phyloP scores from a whole-genome alignment of 1,140 invertebrate species.

The Magallana gigas region DNA sequence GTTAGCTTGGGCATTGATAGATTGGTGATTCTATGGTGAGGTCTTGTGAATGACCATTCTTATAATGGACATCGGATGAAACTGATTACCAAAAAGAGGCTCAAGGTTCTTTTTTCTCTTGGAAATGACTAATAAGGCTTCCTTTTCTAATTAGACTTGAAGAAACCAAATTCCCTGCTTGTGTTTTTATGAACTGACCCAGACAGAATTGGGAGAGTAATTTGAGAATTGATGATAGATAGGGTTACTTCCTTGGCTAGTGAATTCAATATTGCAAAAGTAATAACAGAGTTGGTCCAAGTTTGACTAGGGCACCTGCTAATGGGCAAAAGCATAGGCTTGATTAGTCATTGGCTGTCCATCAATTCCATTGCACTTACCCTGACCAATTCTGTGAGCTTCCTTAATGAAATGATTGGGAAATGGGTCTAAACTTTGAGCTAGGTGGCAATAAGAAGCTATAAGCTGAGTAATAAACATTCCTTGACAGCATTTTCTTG shows the following conservation, averaged over 20 bases:
- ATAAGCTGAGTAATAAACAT: constrained; percentile 26
- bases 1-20: not conserved
- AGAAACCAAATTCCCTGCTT: not conserved
- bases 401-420: constrained; percentile 31
- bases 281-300: too few species aligned
- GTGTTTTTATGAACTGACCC: not conserved
- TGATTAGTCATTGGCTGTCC: constrained; percentile 1
- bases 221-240: too few species aligned
- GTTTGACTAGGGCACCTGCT: not conserved
- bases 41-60: not conserved
- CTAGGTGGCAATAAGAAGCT: constrained; percentile 35
- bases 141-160: constrained; percentile 23
- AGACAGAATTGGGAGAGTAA: too few species aligned
- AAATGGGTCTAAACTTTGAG: not conserved
- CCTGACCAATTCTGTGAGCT: not conserved
- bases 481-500: constrained; percentile 17
- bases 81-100: not conserved
- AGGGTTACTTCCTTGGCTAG: too few species aligned
- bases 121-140: constrained; percentile 21
- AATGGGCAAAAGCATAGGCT: not conserved
- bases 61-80: constrained; percentile 33
- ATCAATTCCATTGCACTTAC: not conserved
- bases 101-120: not conserved
- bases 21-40: not conserved
- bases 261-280: too few species aligned